Percentiles rank a stretch among this genome's conserved stretches.
Conservation (phyloP, 2,113 vertebrate species). For the Amphilophus citrinellus region DNA sequence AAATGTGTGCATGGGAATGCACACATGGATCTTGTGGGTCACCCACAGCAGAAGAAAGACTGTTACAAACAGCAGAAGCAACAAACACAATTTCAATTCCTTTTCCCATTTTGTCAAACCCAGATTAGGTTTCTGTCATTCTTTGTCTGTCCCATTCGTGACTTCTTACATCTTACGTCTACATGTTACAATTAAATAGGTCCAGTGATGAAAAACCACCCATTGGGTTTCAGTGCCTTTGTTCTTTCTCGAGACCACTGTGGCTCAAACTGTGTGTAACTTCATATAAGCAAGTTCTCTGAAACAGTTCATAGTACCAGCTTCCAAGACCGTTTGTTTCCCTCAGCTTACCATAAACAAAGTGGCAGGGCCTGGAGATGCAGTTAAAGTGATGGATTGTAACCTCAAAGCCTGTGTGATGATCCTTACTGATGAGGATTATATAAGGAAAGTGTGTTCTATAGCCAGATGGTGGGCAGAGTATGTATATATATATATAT, state of each 20-base stretch:
- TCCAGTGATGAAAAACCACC: neutral
- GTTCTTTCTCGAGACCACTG: neutral
- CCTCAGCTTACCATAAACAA: slow-evolving; percentile 58
- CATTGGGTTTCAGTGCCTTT: slow-evolving; percentile 4
- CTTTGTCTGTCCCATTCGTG: neutral
- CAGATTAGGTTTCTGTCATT: neutral
- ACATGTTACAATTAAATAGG: neutral
- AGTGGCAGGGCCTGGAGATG: slow-evolving; percentile 44
- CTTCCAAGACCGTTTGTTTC: slow-evolving; percentile 43
- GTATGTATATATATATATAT: neutral
- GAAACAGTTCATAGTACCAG: neutral
- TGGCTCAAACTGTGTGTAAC: neutral
- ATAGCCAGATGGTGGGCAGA: slow-evolving; percentile 25
- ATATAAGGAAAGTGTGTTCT: slow-evolving; percentile 52
- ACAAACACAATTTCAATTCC: neutral
- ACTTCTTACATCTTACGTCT: neutral
- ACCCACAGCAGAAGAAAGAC: neutral
- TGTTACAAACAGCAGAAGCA: neutral
- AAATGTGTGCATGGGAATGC: neutral
- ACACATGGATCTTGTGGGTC: neutral
- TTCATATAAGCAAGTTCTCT: slow-evolving; percentile 39
- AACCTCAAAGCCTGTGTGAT: slow-evolving; percentile 55
- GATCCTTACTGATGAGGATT: slow-evolving; percentile 57
- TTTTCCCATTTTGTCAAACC: neutral
- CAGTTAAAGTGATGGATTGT: slow-evolving; percentile 59